phyloP scores from a whole-genome alignment of 2,113 vertebrate species.

The Atractosteus spatula region DNA sequence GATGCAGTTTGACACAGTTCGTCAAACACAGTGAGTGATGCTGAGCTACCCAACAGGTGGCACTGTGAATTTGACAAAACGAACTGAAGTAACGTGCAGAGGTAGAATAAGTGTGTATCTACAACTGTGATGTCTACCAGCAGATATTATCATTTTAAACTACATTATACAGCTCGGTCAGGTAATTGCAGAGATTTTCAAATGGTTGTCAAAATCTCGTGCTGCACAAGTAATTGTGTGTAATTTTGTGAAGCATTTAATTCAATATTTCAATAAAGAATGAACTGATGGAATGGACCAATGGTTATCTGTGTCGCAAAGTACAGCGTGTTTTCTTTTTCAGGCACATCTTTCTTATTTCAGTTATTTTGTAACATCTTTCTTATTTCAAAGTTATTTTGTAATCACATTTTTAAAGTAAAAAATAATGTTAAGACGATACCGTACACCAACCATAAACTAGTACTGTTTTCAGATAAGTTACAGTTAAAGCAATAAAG shows the following conservation, averaged over 20 bases:
- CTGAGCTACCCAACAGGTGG: conserved; percentile 68
- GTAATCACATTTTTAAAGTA: not conserved
- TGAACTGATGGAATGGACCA: not conserved
- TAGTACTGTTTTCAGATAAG: too few species aligned
- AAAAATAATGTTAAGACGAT: too few species aligned
- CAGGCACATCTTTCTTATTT: not conserved
- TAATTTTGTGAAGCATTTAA: not conserved
- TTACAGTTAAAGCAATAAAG: too few species aligned
- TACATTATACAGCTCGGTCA: not conserved
- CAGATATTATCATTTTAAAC: conserved; percentile 19
- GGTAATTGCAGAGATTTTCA: not conserved
- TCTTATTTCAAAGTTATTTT: not conserved
- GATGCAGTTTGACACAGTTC: not conserved
- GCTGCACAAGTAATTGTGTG: not conserved
- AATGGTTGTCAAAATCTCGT: not conserved
- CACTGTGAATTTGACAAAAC: conserved; percentile 55
- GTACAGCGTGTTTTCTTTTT: too few species aligned
- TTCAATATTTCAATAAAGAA: not conserved
- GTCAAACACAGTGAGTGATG: conserved; percentile 5
- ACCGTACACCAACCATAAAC: not conserved
- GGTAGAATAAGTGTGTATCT: not conserved
- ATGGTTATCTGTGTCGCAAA: not conserved
- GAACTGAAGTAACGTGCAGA: too few species aligned
- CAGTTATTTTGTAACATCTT: not conserved
- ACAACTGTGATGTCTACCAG: not conserved